phyloP scores from a whole-genome alignment of 2,113 vertebrate species.

The Ornithorhynchus anatinus region DNA sequence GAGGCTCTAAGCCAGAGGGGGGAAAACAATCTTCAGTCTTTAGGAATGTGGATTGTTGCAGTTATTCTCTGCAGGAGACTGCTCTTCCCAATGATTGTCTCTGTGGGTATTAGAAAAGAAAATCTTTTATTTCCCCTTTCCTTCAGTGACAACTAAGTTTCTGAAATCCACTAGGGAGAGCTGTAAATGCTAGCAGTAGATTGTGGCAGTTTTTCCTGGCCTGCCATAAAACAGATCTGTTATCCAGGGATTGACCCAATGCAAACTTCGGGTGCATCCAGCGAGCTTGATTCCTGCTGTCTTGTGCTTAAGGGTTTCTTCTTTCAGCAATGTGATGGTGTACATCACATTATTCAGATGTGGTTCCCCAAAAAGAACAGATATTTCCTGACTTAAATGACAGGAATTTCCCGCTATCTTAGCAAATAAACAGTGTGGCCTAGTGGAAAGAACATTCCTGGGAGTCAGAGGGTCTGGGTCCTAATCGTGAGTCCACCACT shows the following conservation, averaged over 20 bases:
- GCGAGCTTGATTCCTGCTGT: neutral
- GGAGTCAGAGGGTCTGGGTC: neutral
- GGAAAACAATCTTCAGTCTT: neutral
- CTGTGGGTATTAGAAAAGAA: neutral
- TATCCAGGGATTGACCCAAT: neutral
- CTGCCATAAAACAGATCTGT: neutral
- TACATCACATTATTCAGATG: neutral
- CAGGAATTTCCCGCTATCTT: neutral
- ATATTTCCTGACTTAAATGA: neutral
- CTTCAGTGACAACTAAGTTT: neutral
- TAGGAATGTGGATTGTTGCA: neutral
- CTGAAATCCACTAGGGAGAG: neutral
- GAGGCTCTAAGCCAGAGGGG: neutral
- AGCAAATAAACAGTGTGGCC: neutral
- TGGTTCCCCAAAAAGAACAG: neutral
- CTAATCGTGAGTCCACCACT: neutral
- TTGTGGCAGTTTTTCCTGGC: neutral
- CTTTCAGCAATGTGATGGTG: neutral
- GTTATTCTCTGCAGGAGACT: neutral
- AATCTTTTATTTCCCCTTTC: neutral
- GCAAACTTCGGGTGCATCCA: neutral
- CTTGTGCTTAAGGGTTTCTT: neutral
- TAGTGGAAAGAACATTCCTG: neutral
- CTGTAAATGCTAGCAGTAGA: neutral
- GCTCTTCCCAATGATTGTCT: neutral